Evolutionary conservation across 2,797 vertebrate species (phyloP).

Genomic region (Cynodonichthys magdalenae): DNA sequence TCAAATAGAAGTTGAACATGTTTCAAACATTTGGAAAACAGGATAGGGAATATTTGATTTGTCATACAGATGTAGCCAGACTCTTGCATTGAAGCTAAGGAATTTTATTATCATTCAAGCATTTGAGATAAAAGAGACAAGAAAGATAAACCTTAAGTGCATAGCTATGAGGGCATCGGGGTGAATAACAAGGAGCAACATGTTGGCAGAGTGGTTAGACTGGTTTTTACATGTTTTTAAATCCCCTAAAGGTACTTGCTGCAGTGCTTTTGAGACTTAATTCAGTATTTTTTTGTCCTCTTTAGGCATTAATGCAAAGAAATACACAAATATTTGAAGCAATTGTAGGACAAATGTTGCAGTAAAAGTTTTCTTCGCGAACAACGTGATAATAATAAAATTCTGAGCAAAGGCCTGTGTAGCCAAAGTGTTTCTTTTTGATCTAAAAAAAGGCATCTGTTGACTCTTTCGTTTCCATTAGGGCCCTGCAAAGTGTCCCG

Average conservation of each 20-base stretch:
- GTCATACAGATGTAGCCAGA: slow-evolving; percentile 61
- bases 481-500: slow-evolving; percentile 44
- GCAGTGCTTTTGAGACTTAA: slow-evolving; percentile 4
- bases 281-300: background rate
- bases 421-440: slow-evolving; percentile 1
- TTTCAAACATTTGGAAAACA: slow-evolving; percentile 76
- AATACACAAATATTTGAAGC: background rate
- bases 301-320: background rate
- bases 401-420: background rate
- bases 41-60: slow-evolving; percentile 69
- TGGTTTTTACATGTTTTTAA: slow-evolving; percentile 32
- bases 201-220: slow-evolving; percentile 37
- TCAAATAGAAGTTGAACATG: slow-evolving; percentile 69
- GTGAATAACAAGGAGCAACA: slow-evolving; percentile 31
- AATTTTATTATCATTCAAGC: slow-evolving; percentile 50
- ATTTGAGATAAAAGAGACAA: slow-evolving; percentile 30
- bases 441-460: slow-evolving; percentile 41
- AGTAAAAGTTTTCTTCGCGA: background rate
- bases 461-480: slow-evolving; percentile 55
- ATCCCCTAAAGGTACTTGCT: slow-evolving; percentile 4
- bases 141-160: slow-evolving; percentile 15
- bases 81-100: slow-evolving; percentile 42
- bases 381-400: background rate
- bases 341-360: background rate
- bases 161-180: background rate